Base-by-base conservation (phyloP, 23 tunicate genomes). In the Corella eumyota region DNA sequence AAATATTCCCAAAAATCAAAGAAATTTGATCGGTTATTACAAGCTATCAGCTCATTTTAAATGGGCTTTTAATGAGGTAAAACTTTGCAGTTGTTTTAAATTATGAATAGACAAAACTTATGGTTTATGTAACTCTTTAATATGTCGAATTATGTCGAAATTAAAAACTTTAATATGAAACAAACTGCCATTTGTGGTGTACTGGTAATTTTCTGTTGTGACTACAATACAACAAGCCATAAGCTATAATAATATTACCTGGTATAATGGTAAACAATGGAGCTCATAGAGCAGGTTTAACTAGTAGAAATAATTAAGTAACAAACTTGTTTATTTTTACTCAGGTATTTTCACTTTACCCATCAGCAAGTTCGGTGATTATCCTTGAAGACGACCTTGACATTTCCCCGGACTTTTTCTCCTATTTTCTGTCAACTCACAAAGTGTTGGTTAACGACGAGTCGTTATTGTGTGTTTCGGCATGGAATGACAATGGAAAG, bases 401-500 rank as follows among this genome's bases (percentile, higher is more conserved):
- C 46, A 60, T 91, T 50, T 34, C 98, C 40, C 98, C 92, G 31
- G 98, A 91, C 50, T 81, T 91, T 61, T 71, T 91, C 56, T 49
- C 77, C 13, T 91, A 81, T 36, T 91, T 91, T 50, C 46, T 20
- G 1, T 66, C 79, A 6, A 34, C 69, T 38, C 57, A 71, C 47
- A 30, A 56, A 3, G 65, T 90, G 3, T 69, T 91, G 58, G 29
- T 57, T 13, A 17, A 57, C 4, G 98, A 91, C 49, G 65, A 56
- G 11, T 48, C 83, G 11, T 27, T 91, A 22, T 68, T 83, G 45
- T 91, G 98, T 38, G 78, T 90, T 0, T 91, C 98, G 6, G 92
- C 93, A 13, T 91, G 98, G 98, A 91, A 91, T 51, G 98, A 91
- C 38, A 91, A 91, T 64, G 98, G 98, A n/a, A 76, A 81, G 35